A percentile compares a stretch with the other conserved stretches of the same genome.
phyloP scores from a whole-genome alignment of 1,140 invertebrate genomes.

The Caerostris darwini region DNA sequence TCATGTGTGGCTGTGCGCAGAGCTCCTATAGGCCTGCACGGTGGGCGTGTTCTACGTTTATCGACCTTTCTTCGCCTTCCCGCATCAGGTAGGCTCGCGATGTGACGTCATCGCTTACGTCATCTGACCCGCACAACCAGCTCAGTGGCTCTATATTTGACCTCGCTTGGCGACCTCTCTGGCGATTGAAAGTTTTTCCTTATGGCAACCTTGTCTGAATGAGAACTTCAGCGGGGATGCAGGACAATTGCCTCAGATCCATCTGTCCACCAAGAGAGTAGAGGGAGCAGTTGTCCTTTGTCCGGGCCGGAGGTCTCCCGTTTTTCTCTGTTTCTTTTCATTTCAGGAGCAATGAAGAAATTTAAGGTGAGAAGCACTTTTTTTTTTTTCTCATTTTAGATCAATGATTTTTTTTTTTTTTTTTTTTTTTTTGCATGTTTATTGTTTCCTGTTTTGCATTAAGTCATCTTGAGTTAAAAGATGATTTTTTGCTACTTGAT shows the following conservation, averaged over 20 bases:
- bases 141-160: not conserved
- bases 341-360: not conserved
- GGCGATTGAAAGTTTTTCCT: slow-evolving; percentile 38
- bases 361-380: not conserved
- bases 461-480: no score
- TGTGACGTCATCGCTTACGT: not conserved
- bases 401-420: not conserved
- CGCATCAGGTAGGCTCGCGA: not conserved
- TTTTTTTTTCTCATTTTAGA: not conserved
- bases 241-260: not conserved
- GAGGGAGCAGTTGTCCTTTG: not conserved
- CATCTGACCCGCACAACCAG: not conserved
- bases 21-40: not conserved
- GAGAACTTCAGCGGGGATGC: not conserved
- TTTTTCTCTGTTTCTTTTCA: not conserved
- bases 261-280: not conserved
- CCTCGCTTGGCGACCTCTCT: slow-evolving; percentile 25
- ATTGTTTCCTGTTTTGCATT: no score
- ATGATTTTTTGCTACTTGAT: no score
- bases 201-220: slow-evolving; percentile 11
- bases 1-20: not conserved
- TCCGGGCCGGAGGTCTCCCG: not conserved
- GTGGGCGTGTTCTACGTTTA: not conserved
- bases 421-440: no score
- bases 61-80: slow-evolving; percentile 4